phyloP scores from a whole-genome alignment of 2,888 invertebrate genomes.

The Megastigmus dorsalis region DNA sequence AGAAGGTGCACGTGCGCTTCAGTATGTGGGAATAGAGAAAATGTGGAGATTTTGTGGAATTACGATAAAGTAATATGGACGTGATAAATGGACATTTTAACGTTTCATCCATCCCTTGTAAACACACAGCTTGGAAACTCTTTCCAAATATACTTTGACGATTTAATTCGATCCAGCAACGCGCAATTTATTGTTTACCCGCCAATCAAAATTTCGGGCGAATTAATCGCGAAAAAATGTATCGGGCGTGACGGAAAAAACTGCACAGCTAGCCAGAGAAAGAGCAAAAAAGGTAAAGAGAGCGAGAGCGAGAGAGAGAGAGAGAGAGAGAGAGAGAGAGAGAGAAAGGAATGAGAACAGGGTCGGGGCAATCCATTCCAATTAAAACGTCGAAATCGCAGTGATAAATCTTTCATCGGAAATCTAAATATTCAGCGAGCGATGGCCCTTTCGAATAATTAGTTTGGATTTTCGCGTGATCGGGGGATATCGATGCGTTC shows the following conservation, averaged over 20 bases:
- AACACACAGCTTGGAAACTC: too few species aligned
- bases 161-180: too few species aligned
- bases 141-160: too few species aligned
- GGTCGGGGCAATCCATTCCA: slow-evolving; percentile 46
- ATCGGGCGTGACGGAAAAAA: neutral
- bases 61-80: too few species aligned
- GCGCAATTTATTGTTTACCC: too few species aligned
- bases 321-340: slow-evolving; percentile 23
- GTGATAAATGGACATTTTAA: too few species aligned
- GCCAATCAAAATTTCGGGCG: slow-evolving; percentile 7
- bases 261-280: neutral
- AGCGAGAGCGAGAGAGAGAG: slow-evolving; percentile 33
- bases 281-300: neutral
- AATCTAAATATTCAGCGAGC: slow-evolving; percentile 56
- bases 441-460: slow-evolving; percentile 58
- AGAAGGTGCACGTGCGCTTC: too few species aligned
- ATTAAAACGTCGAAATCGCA: slow-evolving; percentile 55
- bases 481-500: slow-evolving; percentile 58
- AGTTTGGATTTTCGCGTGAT: slow-evolving; percentile 58
- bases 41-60: too few species aligned
- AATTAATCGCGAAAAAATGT: slow-evolving; percentile 23
- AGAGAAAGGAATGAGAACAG: slow-evolving; percentile 25
- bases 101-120: too few species aligned
- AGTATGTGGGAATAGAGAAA: too few species aligned
- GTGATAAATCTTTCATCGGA: slow-evolving; percentile 55